Evolutionary conservation across 2,888 invertebrate species (phyloP).

Genomic region (Bibio marci): DNA sequence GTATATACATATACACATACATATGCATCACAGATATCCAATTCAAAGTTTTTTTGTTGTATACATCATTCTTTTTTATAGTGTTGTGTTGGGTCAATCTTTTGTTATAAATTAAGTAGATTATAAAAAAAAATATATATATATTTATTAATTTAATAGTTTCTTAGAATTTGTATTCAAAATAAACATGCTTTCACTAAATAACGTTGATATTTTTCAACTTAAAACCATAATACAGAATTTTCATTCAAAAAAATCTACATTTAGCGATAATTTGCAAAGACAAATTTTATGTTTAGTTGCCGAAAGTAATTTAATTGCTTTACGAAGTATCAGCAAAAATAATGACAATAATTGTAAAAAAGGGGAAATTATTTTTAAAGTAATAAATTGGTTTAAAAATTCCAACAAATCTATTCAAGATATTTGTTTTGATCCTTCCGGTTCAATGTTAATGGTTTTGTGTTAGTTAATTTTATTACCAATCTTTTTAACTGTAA

Average conservation of each 20-base stretch:
- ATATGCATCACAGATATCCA: too few relatives aligned
- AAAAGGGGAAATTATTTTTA: conserved; percentile 8
- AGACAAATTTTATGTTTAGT: conserved; percentile 26
- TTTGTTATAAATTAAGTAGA: too few relatives aligned
- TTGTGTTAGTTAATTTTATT: conserved; percentile 22
- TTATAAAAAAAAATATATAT: too few relatives aligned
- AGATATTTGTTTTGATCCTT: conserved; percentile 68
- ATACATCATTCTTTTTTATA: too few relatives aligned
- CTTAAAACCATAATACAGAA: conserved; percentile 26
- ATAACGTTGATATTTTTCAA: conserved; percentile 22
- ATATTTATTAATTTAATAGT: too few relatives aligned
- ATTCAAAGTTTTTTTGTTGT: too few relatives aligned
- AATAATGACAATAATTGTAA: too few relatives aligned
- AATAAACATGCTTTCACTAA: too few relatives aligned
- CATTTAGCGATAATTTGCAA: conserved; percentile 22
- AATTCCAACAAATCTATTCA: conserved; percentile 32
- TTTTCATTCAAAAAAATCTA: conserved; percentile 26
- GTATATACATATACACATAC: too few relatives aligned
- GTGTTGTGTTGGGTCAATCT: too few relatives aligned
- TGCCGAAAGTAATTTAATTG: conserved; percentile 27
- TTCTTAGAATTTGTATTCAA: too few relatives aligned
- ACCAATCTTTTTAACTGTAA: neutral
- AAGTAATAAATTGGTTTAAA: conserved; percentile 27
- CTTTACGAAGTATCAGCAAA: too few relatives aligned
- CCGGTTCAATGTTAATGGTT: conserved; percentile 37